Percentiles rank a stretch among this genome's conserved stretches.
Conservation (phyloP, 2,797 vertebrate genomes). For the Halcyon badia region DNA sequence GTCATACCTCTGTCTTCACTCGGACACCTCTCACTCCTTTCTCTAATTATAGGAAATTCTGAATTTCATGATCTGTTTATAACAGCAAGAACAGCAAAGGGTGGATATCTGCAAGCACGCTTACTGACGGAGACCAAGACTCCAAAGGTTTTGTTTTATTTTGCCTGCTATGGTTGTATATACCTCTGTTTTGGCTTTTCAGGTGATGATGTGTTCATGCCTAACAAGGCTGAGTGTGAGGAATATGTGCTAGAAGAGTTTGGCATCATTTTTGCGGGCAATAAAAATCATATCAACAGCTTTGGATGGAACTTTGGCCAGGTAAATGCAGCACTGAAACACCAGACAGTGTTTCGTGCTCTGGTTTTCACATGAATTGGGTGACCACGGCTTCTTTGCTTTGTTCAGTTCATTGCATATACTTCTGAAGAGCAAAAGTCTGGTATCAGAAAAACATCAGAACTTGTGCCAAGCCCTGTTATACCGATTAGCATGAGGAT, state of each 20-base stretch:
- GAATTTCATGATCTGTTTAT: neutral
- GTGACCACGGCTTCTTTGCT: neutral
- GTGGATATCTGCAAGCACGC: neutral
- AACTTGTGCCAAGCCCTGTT: neutral
- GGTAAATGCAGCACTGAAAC: conserved; percentile 67
- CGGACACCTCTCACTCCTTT: neutral
- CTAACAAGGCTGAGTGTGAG: conserved; percentile 70
- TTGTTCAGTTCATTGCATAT: neutral
- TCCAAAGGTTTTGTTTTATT: neutral
- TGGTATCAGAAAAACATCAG: neutral
- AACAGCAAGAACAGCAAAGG: neutral
- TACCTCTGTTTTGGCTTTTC: conserved; percentile 38
- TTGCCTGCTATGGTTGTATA: neutral
- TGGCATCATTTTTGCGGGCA: conserved; percentile 80
- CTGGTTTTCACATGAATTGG: neutral
- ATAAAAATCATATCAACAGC: conserved; percentile 54
- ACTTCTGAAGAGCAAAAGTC: neutral
- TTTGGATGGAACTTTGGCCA: conserved; percentile 85
- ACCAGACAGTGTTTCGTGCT: neutral
- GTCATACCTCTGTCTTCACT: neutral
- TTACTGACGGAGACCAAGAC: neutral
- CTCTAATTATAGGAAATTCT: neutral
- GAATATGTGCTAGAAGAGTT: conserved; percentile 84
- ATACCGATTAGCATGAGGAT: neutral
- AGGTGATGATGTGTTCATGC: conserved; percentile 83